Base-by-base conservation (phyloP, 2,797 vertebrate genomes). In the Acridotheres tristis region DNA sequence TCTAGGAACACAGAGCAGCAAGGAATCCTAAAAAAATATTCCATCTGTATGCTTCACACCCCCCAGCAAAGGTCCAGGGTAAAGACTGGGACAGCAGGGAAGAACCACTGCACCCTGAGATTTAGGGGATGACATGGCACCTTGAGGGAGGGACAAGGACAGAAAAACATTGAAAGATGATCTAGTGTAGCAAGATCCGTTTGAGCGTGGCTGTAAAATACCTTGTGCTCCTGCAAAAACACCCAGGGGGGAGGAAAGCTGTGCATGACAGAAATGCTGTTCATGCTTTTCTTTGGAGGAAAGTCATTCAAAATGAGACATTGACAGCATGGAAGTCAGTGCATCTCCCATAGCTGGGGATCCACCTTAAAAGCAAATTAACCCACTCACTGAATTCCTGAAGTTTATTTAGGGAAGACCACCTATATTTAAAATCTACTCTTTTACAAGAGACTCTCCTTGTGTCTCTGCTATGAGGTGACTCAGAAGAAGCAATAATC, bases 271-370 rank as follows among this genome's bases (percentile, higher is more conserved):
- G 67, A 88, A 94, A 76, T 53, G 69, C 43, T 79, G 54, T 3
- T 72, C 62, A 13, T 0, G 9, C 47, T 89, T 62, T 78, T 74
- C 78, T 66, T 53, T 43, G 74, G 58, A 81, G 32, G 73, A 95
- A 96, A 95, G 93, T 77, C 81, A 72, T 77, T 89, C 61, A 65
- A 38, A 84, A 84, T 5, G 40, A 92, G 34, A 36, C 69, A 67
- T 54, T 63, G 55, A 10, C 38, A 91, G 65, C 50, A 38, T 1
- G 55, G 47, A 55, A 92, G 25, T 48, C 65, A 61, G 29, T 11
- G n/a, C n/a, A 51, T 19, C 53, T 63, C 50, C 86, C 77, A 11
- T 1, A 74, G n/a, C 21, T 59, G 87, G 9, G 29, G 17, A 62
- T 34, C 54, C 21, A 36, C 16, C 19, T 62, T 27, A 23, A 5